These are phyloP conservation scores for Dryomyza anilis DNA, from an alignment of 2,888 invertebrate genomes.

Conservation along the genomic window DNA sequence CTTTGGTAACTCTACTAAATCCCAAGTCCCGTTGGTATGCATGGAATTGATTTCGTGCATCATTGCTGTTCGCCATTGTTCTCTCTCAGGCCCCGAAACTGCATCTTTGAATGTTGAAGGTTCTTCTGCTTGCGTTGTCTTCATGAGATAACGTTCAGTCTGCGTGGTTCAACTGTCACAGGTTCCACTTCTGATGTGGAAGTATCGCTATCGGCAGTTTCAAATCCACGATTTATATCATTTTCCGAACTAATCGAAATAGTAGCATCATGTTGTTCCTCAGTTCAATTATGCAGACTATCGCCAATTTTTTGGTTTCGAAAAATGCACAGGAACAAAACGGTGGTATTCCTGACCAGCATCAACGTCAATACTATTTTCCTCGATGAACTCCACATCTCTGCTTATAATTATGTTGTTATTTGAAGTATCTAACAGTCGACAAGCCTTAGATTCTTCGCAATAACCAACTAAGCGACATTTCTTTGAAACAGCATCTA, in stretches of 20 bases:
- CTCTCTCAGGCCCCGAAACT: not conserved
- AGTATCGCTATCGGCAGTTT: not conserved
- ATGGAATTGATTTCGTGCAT: slow-evolving; percentile 12
- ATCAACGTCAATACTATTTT: not conserved
- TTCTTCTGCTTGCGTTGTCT: no score
- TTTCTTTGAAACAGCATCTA: slow-evolving; percentile 32
- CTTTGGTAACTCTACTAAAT: slow-evolving; percentile 4
- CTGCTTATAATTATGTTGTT: slow-evolving; percentile 31
- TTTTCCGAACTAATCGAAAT: no score
- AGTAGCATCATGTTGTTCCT: no score
- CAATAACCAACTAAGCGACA: slow-evolving; percentile 36
- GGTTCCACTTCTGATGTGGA: no score
- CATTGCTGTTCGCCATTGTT: slow-evolving; percentile 12
- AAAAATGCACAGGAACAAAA: no score
- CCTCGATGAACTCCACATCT: slow-evolving; percentile 28
- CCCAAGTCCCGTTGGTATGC: not conserved
- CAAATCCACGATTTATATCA: not conserved
- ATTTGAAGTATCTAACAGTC: slow-evolving; percentile 20
- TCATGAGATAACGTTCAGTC: not conserved
- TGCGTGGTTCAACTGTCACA: not conserved
- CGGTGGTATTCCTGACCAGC: no score
- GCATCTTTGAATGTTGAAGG: not conserved
- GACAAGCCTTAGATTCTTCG: slow-evolving; percentile 28
- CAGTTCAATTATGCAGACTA: not conserved
- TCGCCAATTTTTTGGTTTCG: no score